Base-by-base conservation (phyloP, 2,888 invertebrate genomes). In the Drosophila atripex region DNA sequence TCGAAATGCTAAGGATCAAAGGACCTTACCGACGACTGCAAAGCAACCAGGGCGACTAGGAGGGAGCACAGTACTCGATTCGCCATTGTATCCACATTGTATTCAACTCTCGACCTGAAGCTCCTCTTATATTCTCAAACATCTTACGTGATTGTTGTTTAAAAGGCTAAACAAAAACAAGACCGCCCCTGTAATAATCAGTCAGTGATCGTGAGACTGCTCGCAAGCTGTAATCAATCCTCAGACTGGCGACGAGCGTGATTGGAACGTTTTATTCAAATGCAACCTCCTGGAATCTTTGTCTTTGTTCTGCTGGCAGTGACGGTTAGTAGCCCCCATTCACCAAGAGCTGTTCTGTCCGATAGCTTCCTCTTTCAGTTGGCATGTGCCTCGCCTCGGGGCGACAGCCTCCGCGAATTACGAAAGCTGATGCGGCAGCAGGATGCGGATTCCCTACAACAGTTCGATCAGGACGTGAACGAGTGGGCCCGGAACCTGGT, bases 161-260 rank as follows among this genome's bases (percentile, higher is more conserved):
- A 21, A n/a, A 32, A 28, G 35, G 32, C 14, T 25, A 56, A 63
- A 73, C 53, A 59, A 59, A 47, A 45, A 28, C 56, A 55, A 46
- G 21, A 25, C 30, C 39, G 56, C 23, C 46, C 41, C n/a, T 32
- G 12, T 41, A 71, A 54, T 52, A 47, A 55, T 21, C 49, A 38
- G 49, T 47, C 14, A 30, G 50, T 30, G 46, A 58, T 66, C 41
- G 51, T 53, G 49, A 46, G 43, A 73, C 59, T 49, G 38, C 21
- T 21, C n/a, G 23, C 16, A 56, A 41, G 25, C 56, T 79, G 60
- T 77, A 85, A 85, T 82, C 80, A 82, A 77, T 73, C 11, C 11
- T 18, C n/a, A 41, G 38, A 41, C 23, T 35, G 32, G 55, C 16
- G 21, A 32, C 60, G 72, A 68, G 52, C 83, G 83, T 76, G 83